Base-by-base conservation (phyloP, 2,888 invertebrate species). In the Ametastegia equiseti region DNA sequence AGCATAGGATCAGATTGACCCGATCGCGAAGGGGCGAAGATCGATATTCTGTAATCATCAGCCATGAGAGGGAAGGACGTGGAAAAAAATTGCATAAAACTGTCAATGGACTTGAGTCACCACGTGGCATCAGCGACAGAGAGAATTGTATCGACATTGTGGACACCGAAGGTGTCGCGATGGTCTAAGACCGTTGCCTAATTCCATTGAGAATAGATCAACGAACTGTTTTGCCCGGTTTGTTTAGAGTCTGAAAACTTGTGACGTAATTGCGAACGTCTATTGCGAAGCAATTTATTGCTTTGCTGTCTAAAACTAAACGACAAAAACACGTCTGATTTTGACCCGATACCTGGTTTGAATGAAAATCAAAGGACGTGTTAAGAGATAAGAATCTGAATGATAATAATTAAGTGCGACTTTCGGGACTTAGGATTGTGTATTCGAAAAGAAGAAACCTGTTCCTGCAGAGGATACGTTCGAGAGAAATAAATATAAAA, bases 131-230 rank as follows among this genome's bases (percentile, higher is more conserved):
- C 75, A 30, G 75, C 33, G 54, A 54, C 23, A 39, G n/a, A 78
- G 78, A 60, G 63, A 78, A 60, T n/a, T 33, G 75, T 54, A 54
- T 75, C 39, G n/a, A 42, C 27, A 78, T 63, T 60, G 60, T 57
- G 78, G 78, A 78, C 60, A 63, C 60, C 63, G 11, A 36, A 30
- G 57, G 78, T 78, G 78, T 33, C 78, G 63, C 60, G 78, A 78
- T 78, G 78, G 39, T 63, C 60, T 78, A 36, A 78, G 57, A 78
- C 63, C 78, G 39, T 47, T 9, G 47, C n/a, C 19, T 45, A 33
- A 9, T 71, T 71, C n/a, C 9, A 63, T 63, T 19, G 33, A 30
- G n/a, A n/a, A n/a, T n/a, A 71, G 71, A 47, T 47, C 13, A 42
- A 47, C 71, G 39, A n/a, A n/a, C n/a, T n/a, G n/a, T n/a, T n/a